Base-by-base conservation (phyloP, 1,140 invertebrate species). In the Megathymus violae region DNA sequence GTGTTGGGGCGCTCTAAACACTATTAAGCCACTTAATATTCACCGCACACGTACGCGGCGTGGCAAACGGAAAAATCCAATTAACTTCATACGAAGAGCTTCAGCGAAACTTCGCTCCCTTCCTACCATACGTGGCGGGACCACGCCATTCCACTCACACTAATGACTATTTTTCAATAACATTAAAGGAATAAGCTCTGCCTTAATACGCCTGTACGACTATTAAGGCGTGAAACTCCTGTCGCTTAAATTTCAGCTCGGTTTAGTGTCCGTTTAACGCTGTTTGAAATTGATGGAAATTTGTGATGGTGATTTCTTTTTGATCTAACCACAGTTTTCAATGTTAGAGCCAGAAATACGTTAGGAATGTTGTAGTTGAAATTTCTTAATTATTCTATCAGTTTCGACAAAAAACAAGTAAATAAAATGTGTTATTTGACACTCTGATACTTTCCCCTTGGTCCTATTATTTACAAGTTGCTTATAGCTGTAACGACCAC, bases 1-100 rank as follows among this genome's bases (percentile, higher is more conserved):
- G 36, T 50, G 67, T 67, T 59, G 38, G 51, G 36, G 48, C 62
- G 62, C 64, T 76, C 70, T 74, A 79, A 83, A 78, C 71, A 82
- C 80, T 82, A 80, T 77, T 77, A 84, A 79, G 68, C 69, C 59
- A 73, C 77, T 80, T 82, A 81, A 81, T 82, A 86, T 84, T 78
- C 76, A 71, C 76, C 65, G 72, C 63, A 69, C 82, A 80, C 84
- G 81, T 78, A 70, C 76, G 64, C 72, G 70, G 69, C 76, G 77
- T 69, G 74, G 66, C 78, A 79, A 82, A 85, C 76, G 81, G 80
- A 87, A 87, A 85, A 87, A 85, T 86, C 81, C 82, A 87, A 87
- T 87, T 85, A 85, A 85, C 78, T 85, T 64, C 80, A 80, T 83
- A 80, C 74, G 82, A 81, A 78, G 74, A 74, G 71, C 76, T 75